These are phyloP conservation scores for Opisthograptis luteolata DNA, from an alignment of 2,888 invertebrate genomes.

Conservation along the genomic window DNA sequence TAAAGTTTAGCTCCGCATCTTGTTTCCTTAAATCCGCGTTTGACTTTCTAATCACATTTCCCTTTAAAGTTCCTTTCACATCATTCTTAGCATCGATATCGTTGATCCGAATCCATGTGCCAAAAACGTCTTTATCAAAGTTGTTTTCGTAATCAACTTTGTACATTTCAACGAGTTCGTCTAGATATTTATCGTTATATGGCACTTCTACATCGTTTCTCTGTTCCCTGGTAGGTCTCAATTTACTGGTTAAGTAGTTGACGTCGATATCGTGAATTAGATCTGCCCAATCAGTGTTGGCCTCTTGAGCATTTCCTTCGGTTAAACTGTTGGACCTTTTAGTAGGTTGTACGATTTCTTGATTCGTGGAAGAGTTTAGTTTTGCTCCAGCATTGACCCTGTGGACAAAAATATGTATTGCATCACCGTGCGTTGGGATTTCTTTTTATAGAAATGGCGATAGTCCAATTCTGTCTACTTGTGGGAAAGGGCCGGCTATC, in stretches of 20 bases:
- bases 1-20: no score
- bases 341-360: neutral
- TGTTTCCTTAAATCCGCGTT: no score
- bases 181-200: slow-evolving; percentile 51
- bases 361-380: neutral
- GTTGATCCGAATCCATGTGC: neutral
- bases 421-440: no score
- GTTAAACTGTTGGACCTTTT: neutral
- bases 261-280: slow-evolving; percentile 71
- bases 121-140: slow-evolving; percentile 11
- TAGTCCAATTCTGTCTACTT: no score
- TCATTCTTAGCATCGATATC: slow-evolving; percentile 6
- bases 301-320: slow-evolving; percentile 24
- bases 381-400: slow-evolving; percentile 13
- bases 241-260: slow-evolving; percentile 56
- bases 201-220: slow-evolving; percentile 59
- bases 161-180: slow-evolving; percentile 33
- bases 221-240: slow-evolving; percentile 54
- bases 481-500: no score
- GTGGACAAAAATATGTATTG: slow-evolving; percentile 26
- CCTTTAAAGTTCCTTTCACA: slow-evolving; percentile 22
- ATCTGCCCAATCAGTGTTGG: slow-evolving; percentile 55
- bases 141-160: neutral
- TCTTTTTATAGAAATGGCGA: no score
- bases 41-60: slow-evolving; percentile 8